These are phyloP conservation scores for Tetanocera ferruginea DNA, from an alignment of 2,888 invertebrate species.

Conservation along the genomic window DNA sequence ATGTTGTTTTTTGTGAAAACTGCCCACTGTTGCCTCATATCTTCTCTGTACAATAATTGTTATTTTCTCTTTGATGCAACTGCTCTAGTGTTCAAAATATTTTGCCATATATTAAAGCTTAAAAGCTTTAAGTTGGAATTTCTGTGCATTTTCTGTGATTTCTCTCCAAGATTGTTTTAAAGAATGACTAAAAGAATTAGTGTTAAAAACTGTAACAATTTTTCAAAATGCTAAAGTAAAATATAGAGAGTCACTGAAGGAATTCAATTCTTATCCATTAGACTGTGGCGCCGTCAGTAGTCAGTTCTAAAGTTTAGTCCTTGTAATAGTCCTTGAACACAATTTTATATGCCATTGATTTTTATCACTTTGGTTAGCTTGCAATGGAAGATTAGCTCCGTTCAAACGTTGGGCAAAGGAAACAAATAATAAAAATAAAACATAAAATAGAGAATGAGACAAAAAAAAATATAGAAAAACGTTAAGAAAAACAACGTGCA, in stretches of 20 bases:
- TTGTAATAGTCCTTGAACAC: not conserved
- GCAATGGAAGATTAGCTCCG: slow-evolving; percentile 32
- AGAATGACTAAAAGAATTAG: not conserved
- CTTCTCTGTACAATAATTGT: not conserved
- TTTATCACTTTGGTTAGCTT: slow-evolving; percentile 33
- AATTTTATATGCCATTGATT: slow-evolving; percentile 38
- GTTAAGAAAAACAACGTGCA: not conserved
- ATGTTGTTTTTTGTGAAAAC: too few species aligned
- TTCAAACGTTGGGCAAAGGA: not conserved
- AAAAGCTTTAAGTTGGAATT: not conserved
- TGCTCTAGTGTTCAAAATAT: not conserved
- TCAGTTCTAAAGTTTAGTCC: not conserved
- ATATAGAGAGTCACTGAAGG: not conserved
- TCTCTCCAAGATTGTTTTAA: not conserved
- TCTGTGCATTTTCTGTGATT: not conserved
- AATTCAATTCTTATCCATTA: not conserved
- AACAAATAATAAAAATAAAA: not conserved
- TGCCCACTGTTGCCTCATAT: too few species aligned
- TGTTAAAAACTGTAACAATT: not conserved
- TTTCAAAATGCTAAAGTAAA: not conserved
- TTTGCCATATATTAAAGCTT: not conserved
- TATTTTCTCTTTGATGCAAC: not conserved
- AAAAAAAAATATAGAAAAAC: not conserved
- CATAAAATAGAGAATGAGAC: not conserved
- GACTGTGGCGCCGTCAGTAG: not conserved